These are phyloP conservation scores for Propithecus coquereli DNA, from an alignment of 2,113 vertebrate species.

Conservation along the genomic window DNA sequence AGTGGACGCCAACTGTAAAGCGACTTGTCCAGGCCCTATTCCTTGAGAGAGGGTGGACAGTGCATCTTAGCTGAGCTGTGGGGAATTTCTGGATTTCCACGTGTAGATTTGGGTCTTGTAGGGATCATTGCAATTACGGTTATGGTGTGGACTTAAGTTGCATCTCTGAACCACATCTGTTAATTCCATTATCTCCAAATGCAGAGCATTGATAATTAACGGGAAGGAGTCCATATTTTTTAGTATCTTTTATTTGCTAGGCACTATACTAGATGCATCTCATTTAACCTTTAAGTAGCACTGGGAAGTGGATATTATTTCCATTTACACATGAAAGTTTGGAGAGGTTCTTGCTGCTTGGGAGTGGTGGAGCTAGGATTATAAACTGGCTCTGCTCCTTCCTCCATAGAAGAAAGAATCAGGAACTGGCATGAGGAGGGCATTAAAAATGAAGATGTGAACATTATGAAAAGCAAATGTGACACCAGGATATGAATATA, in stretches of 20 bases:
- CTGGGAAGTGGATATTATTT: background rate
- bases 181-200: background rate
- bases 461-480: background rate
- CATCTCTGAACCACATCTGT: background rate
- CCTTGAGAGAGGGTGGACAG: background rate
- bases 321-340: background rate
- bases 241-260: background rate
- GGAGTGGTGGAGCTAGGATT: background rate
- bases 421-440: background rate
- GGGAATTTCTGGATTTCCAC: background rate
- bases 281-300: background rate
- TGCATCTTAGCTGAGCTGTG: background rate
- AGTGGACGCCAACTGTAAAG: background rate
- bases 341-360: background rate
- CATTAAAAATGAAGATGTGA: background rate
- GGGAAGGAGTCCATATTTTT: background rate
- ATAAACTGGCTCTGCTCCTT: background rate
- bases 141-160: background rate
- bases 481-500: background rate
- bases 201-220: background rate
- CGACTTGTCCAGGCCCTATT: background rate
- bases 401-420: background rate
- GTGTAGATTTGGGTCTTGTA: background rate
- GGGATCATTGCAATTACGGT: background rate
- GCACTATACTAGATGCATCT: background rate